Conservation (phyloP, 2,888 invertebrate species). For the Cantharis flavilabris region DNA sequence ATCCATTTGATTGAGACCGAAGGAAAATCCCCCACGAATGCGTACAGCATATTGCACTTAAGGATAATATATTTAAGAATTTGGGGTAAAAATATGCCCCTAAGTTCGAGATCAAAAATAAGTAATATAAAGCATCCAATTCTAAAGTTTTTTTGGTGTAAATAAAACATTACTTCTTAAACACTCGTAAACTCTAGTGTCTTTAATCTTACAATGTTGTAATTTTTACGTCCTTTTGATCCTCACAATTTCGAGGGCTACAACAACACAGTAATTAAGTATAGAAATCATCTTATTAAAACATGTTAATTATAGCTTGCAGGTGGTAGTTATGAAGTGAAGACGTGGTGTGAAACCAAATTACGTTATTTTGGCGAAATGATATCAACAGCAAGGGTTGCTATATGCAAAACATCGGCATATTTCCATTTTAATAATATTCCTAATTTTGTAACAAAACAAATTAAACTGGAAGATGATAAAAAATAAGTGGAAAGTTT, state of each 20-base stretch:
- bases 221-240: background rate
- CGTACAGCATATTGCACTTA: background rate
- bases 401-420: background rate
- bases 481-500: background rate
- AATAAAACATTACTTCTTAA: background rate
- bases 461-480: background rate
- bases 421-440: background rate
- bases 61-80: background rate
- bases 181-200: background rate
- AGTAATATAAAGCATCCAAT: background rate
- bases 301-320: conserved; percentile 39
- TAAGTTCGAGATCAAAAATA: background rate
- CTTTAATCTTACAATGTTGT: background rate
- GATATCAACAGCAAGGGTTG: conserved; percentile 17
- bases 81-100: background rate
- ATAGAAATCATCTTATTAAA: conserved; percentile 28
- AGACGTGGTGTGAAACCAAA: conserved; percentile 39
- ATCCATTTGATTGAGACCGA: background rate
- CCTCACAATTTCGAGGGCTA: background rate
- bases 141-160: background rate
- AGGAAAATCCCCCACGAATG: background rate
- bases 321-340: conserved; percentile 38
- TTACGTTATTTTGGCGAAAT: conserved; percentile 29
- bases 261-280: background rate
- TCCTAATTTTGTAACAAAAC: background rate